These are phyloP conservation scores for Ariolimax columbianus DNA, from an alignment of 2,888 invertebrate species.

Conservation along the genomic window DNA sequence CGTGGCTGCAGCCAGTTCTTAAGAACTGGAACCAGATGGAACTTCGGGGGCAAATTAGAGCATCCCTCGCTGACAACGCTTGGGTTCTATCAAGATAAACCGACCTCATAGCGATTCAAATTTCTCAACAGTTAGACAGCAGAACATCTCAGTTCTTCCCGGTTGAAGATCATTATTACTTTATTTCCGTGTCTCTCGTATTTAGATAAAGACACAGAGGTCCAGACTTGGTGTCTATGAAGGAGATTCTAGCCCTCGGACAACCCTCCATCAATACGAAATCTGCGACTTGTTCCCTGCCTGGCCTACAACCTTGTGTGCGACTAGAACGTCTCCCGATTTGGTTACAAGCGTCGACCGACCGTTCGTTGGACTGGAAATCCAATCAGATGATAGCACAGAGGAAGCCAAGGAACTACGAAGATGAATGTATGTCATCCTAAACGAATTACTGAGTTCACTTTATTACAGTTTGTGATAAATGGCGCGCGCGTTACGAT, in stretches of 20 bases:
- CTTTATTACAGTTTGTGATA: conserved; percentile 46
- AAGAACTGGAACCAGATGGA: background rate
- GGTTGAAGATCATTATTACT: conserved; percentile 21
- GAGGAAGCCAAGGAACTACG: conserved; percentile 17
- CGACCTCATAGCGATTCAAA: conserved; percentile 42
- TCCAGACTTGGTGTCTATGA: conserved; percentile 28
- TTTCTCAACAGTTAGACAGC: conserved; percentile 20
- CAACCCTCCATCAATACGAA: conserved; percentile 33
- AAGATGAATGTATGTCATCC: conserved; percentile 34
- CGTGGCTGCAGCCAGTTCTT: conserved; percentile 27
- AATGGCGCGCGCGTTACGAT: conserved; percentile 39
- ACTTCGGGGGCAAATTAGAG: conserved; percentile 42
- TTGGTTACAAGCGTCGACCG: conserved; percentile 25
- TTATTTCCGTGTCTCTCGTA: background rate
- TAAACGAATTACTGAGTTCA: conserved; percentile 40
- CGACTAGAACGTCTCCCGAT: conserved; percentile 11
- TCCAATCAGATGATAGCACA: conserved; percentile 19
- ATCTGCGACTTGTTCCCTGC: conserved; percentile 24
- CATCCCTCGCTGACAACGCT: conserved; percentile 33
- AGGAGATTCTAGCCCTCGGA: conserved; percentile 2
- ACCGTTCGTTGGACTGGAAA: conserved; percentile 12
- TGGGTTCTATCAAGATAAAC: conserved; percentile 46
- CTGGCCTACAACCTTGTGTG: conserved; percentile 6
- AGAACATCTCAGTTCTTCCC: background rate
- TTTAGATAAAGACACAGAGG: background rate